phyloP scores from a whole-genome alignment of 2,888 invertebrate genomes.

The Patella pellucida region DNA sequence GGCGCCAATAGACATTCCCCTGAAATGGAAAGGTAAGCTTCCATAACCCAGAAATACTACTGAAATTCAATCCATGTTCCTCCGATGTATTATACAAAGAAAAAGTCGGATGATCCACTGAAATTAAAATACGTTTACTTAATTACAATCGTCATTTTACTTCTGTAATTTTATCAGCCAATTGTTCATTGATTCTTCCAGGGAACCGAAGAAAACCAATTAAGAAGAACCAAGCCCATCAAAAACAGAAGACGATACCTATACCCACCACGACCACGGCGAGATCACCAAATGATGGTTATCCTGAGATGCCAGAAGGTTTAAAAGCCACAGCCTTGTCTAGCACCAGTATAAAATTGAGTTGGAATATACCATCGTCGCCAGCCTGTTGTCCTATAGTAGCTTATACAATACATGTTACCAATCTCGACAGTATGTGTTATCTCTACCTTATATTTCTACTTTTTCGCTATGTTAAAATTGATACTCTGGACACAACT shows the following conservation, averaged over 20 bases:
- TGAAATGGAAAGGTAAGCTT: constrained; percentile 7
- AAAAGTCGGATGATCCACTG: too few species aligned
- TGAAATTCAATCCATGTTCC: too few species aligned
- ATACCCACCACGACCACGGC: background rate
- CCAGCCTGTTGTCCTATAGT: constrained; percentile 34
- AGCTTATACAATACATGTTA: constrained; percentile 33
- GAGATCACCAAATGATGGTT: background rate
- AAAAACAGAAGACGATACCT: background rate
- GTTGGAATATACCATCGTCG: constrained; percentile 27
- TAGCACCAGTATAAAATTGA: constrained; percentile 24
- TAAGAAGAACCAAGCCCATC: background rate
- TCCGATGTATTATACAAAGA: too few species aligned
- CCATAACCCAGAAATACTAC: too few species aligned
- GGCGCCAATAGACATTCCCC: constrained; percentile 75
- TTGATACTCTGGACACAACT: too few species aligned
- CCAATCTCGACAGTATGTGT: constrained; percentile 17
- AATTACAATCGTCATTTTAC: background rate
- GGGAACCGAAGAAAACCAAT: constrained; percentile 12
- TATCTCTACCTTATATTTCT: too few species aligned
- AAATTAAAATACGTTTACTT: too few species aligned
- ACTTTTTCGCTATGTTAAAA: too few species aligned
- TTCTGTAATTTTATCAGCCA: background rate
- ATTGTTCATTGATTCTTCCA: background rate
- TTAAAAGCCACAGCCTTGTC: constrained; percentile 18
- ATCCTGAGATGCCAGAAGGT: constrained; percentile 18